Percentiles rank a stretch among this genome's conserved stretches.
Conservation (phyloP, 2,113 vertebrate species). For the Oenanthe melanoleuca region DNA sequence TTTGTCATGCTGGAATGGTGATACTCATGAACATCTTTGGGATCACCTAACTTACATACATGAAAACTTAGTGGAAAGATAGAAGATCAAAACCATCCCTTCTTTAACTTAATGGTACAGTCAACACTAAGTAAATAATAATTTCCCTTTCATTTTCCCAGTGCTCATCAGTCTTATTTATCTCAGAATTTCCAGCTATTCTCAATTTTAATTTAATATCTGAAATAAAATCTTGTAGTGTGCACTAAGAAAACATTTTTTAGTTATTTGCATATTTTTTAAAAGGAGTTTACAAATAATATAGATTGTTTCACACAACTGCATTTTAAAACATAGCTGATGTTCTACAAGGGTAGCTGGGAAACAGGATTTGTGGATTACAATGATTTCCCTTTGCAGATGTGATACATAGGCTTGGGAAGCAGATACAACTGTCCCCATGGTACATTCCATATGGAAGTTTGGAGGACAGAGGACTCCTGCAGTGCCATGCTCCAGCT, state of each 20-base stretch:
- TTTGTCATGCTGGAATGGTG: background rate
- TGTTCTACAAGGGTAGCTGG: background rate
- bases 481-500: fast-evolving
- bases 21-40: background rate
- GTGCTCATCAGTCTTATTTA: background rate
- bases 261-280: background rate
- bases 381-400: background rate
- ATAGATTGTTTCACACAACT: background rate
- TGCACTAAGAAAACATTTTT: background rate
- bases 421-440: background rate
- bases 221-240: background rate
- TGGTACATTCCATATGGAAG: fast-evolving
- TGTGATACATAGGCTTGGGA: background rate
- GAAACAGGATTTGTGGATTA: background rate
- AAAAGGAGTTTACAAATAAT: background rate
- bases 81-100: background rate
- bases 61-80: background rate
- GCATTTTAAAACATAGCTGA: background rate
- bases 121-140: background rate
- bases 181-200: conserved; percentile 8
- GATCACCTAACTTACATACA: background rate
- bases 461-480: background rate
- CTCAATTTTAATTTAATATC: background rate
- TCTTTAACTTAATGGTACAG: background rate
- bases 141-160: background rate